Percentiles rank a stretch among this genome's conserved stretches.
These are phyloP conservation scores for Diachasma alloeum DNA, from an alignment of 1,140 invertebrate genomes.

Conservation along the genomic window DNA sequence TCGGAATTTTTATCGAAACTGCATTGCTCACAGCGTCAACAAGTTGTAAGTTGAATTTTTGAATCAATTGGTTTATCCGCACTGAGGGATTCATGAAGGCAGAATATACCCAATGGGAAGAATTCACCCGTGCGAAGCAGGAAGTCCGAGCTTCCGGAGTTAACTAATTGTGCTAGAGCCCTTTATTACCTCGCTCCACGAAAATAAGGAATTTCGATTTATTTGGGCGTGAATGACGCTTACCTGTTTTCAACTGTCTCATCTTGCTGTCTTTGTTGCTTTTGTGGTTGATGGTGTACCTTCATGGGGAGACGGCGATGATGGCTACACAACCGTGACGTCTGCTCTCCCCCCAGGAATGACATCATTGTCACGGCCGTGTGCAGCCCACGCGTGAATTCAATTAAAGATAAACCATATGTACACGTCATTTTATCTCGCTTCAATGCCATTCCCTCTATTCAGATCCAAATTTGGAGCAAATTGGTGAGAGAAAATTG, in stretches of 20 bases:
- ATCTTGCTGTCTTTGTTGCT: neutral
- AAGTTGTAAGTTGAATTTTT: too few relatives aligned
- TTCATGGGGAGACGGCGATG: neutral
- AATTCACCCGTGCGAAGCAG: neutral
- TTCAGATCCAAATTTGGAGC: neutral
- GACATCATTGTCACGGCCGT: conserved; percentile 13
- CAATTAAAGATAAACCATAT: neutral
- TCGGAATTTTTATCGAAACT: too few relatives aligned
- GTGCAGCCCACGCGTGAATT: conserved; percentile 3
- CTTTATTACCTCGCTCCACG: neutral
- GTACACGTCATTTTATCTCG: neutral
- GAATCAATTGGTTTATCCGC: too few relatives aligned
- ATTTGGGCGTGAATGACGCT: neutral
- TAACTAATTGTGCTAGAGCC: neutral
- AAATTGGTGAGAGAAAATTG: neutral
- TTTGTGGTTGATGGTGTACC: neutral
- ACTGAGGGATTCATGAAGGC: too few relatives aligned
- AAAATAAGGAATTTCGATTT: neutral
- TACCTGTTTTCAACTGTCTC: neutral
- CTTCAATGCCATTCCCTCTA: neutral
- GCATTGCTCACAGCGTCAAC: too few relatives aligned
- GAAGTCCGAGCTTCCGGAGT: neutral
- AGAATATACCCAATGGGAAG: neutral
- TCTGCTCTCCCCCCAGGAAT: neutral
- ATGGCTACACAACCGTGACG: neutral